Percentiles rank a stretch among this genome's conserved stretches.
Conservation (phyloP, 2,113 vertebrate species). For the Paralichthys olivaceus region DNA sequence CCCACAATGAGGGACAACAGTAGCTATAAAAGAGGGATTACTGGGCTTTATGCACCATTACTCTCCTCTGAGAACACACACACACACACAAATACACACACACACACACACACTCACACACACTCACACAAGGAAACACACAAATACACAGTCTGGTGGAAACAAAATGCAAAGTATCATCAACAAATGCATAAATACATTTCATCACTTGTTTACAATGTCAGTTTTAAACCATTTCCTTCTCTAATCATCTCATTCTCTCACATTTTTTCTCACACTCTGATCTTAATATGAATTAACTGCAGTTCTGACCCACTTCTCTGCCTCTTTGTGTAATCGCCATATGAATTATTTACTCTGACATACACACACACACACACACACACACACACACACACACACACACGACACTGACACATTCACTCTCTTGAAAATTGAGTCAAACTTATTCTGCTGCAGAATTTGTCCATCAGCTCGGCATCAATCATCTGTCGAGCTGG, state of each 20-base stretch:
- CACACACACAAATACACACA: background rate
- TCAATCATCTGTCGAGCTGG: conserved; percentile 24
- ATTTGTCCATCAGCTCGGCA: conserved; percentile 24
- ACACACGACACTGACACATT: conserved; percentile 9
- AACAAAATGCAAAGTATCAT: background rate
- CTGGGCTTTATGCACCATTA: conserved; percentile 5
- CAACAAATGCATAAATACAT: background rate
- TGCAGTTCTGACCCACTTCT: conserved; percentile 67
- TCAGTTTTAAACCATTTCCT: background rate
- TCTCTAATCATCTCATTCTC: background rate
- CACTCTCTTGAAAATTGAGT: conserved; percentile 14
- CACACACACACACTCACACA: conserved; percentile 11
- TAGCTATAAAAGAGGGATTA: conserved; percentile 61
- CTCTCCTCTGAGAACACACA: conserved; percentile 18
- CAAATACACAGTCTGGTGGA: background rate
- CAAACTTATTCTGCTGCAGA: conserved; percentile 8
- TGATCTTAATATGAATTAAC: conserved; percentile 33
- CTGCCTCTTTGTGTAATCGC: conserved; percentile 35
- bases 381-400: conserved; percentile 11
- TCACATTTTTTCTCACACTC: conserved; percentile 1
- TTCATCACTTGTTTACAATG: background rate
- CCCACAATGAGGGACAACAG: conserved; percentile 40
- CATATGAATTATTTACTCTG: conserved; percentile 62
- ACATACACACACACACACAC: conserved; percentile 14
- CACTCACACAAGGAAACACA: background rate